phyloP scores from a whole-genome alignment of 2,113 vertebrate genomes.

The Nymphicus hollandicus region DNA sequence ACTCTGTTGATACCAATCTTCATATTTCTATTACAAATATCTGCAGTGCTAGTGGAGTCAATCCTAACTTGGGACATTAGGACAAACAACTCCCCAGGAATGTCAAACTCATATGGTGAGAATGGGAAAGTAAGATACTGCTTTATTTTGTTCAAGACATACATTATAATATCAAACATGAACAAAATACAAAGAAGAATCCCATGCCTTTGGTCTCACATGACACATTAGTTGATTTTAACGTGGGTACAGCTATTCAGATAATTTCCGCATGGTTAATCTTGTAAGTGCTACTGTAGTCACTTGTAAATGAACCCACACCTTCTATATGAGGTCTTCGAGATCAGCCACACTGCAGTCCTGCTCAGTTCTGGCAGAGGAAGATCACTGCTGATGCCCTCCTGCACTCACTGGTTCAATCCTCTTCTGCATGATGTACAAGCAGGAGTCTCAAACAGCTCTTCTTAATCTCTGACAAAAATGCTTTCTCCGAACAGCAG shows the following conservation, averaged over 20 bases:
- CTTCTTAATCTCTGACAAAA: conserved; percentile 10
- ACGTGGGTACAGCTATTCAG: fast-evolving
- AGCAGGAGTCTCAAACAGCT: not conserved
- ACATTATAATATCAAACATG: not conserved
- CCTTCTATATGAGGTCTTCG: not conserved
- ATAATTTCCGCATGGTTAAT: not conserved
- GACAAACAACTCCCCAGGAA: not conserved
- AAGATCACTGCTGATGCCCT: not conserved
- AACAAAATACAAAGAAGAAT: not conserved
- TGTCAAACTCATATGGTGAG: not conserved
- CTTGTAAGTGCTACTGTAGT: not conserved
- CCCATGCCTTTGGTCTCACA: not conserved
- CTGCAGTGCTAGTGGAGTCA: not conserved
- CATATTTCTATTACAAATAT: not conserved
- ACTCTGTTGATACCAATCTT: not conserved
- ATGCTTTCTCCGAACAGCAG: not conserved
- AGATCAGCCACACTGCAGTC: fast-evolving
- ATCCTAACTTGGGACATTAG: not conserved
- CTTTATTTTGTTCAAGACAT: not conserved
- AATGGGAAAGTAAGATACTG: not conserved
- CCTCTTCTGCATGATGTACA: not conserved
- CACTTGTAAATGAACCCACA: not conserved
- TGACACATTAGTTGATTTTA: not conserved
- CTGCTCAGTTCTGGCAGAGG: not conserved
- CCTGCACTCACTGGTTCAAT: not conserved